These are phyloP conservation scores for Pentalonia nigronervosa DNA, from an alignment of 1,140 invertebrate genomes.

Conservation along the genomic window DNA sequence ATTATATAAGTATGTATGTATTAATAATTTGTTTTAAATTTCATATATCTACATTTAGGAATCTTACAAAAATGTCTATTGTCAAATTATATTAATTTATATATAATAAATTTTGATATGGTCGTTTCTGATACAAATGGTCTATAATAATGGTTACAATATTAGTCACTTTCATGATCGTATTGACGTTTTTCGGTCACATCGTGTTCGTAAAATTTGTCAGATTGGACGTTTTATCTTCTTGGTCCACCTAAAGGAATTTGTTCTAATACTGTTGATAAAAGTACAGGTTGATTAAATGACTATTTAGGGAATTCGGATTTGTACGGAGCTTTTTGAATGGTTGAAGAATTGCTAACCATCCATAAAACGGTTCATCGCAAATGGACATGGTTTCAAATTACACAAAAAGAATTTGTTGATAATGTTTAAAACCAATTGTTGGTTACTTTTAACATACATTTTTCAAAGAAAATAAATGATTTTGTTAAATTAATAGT, in stretches of 20 bases:
- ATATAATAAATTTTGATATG: not conserved
- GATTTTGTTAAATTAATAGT: not conserved
- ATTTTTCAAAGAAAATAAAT: not conserved
- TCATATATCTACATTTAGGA: not conserved
- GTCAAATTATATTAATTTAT: not conserved
- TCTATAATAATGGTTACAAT: not conserved
- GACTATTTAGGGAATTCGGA: slow-evolving; percentile 1
- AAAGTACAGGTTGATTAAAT: slow-evolving; percentile 35
- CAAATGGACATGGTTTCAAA: not conserved
- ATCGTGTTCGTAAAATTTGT: slow-evolving; percentile 17
- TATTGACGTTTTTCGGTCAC: slow-evolving; percentile 13
- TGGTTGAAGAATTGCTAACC: not conserved
- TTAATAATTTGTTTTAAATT: not conserved
- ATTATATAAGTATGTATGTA: no score
- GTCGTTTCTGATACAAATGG: slow-evolving; percentile 30
- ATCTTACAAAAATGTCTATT: not conserved
- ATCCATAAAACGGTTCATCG: not conserved
- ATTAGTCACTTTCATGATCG: not conserved
- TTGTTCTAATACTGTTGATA: not conserved
- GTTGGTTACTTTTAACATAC: not conserved
- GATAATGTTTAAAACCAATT: not conserved
- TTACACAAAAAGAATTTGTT: not conserved
- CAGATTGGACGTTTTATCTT: slow-evolving; percentile 7
- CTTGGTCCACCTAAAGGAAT: not conserved
- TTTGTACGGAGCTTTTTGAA: not conserved